These are phyloP conservation scores for Echinops telfairi DNA, from an alignment of 2,113 vertebrate species.

Conservation along the genomic window DNA sequence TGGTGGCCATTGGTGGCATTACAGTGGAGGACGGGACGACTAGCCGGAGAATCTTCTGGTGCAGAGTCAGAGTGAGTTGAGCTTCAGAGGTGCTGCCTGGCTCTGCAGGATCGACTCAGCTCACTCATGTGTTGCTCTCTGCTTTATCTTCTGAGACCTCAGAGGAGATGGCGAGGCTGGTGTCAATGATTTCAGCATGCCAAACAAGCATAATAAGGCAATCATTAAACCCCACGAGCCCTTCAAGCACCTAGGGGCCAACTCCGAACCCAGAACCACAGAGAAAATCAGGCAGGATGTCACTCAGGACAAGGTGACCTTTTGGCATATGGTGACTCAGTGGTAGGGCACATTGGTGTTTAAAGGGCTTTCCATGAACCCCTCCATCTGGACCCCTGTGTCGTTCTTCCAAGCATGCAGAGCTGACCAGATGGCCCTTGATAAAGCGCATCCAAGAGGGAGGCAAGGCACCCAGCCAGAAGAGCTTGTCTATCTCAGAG, in stretches of 20 bases:
- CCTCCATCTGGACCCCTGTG: conserved; percentile 83
- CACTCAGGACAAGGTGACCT: conserved; percentile 61
- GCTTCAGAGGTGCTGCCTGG: neutral
- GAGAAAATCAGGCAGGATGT: conserved; percentile 38
- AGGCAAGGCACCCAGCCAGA: conserved; percentile 71
- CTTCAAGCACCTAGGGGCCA: conserved; percentile 12
- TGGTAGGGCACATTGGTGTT: conserved; percentile 77
- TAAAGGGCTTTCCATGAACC: conserved; percentile 85
- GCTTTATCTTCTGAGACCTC: neutral
- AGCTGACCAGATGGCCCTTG: conserved; percentile 85
- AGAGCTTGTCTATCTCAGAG: neutral
- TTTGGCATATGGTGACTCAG: conserved; percentile 79
- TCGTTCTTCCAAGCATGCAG: neutral
- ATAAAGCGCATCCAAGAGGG: conserved; percentile 64
- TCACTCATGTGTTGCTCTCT: neutral
- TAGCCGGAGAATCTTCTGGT: neutral
- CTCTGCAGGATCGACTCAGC: neutral
- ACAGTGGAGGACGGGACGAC: neutral
- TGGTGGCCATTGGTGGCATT: neutral
- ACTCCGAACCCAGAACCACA: neutral
- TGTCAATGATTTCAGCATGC: neutral
- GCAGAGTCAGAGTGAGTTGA: neutral
- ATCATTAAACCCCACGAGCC: conserved; percentile 48
- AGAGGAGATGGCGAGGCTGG: neutral
- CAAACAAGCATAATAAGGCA: conserved; percentile 47